Evolutionary conservation across 2,113 vertebrate genomes (phyloP), one percentile per base, ranked within the genome.

Genomic region (Xiphophorus couchianus): DNA sequence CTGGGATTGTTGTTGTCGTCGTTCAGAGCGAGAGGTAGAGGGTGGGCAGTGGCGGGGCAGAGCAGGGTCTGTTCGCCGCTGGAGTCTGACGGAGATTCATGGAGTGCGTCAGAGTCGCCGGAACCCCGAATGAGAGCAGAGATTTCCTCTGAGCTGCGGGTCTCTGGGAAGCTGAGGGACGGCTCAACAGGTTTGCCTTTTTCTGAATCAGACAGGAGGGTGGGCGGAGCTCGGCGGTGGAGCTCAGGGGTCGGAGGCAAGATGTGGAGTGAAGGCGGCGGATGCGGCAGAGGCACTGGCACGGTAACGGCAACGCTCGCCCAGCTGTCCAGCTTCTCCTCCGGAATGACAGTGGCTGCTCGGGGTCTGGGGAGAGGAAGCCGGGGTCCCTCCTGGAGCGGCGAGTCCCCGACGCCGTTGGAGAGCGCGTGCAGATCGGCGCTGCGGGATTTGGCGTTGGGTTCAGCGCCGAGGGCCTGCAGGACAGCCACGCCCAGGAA

Each of bases 401-500:
- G 61, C 0, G 89, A 87, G 13, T 88, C 86, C 4, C 73, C 65
- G 8, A 83, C 60, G 1, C 87, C 85, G 5, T 88, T 90, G 44
- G 75, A 74, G 44, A 73, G 78, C 0, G 62, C 0, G 62, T 67
- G 71, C 0, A 74, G 69, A 71, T 82, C 72, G 0, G 74, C 27
- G 30, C 77, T 28, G 65, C 71, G 15, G 1, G 83, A 30, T 58
- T 80, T 70, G 69, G 37, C 28, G 27, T 73, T 28, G 0, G 84
- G 66, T 7, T 79, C 66, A 0, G 81, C 80, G 7, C 65, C 70
- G 0, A 94, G 91, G 3, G 89, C 87, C 6, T 93, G 92, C 31
- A 93, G 88, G 60, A 93, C 84, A 0, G 96, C 93, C 86, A 90
- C 94, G 70, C 96, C 95, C 0, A 97, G 93, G 88, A 98, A 96